Evolutionary conservation across 2,888 invertebrate genomes (phyloP), one percentile per base, ranked within the genome.

Genomic region (Halocaridina rubra): DNA sequence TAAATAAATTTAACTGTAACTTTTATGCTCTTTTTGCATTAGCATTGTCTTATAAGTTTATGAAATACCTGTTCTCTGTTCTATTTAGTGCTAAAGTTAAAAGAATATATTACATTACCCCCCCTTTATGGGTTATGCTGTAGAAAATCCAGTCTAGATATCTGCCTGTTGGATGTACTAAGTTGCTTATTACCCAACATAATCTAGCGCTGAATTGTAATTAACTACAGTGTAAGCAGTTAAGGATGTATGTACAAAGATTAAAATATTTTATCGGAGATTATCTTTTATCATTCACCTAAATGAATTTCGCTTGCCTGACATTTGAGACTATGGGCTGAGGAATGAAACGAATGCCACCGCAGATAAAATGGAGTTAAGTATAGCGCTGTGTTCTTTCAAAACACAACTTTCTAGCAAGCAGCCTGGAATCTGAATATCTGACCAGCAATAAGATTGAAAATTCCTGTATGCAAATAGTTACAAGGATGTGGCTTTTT

Each of bases 161-260:
- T 74, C 72, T 72, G 80, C 59, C 80, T 80, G 74, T 80, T 80
- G 80, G 74, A 80, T 39, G 74, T 77, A 77, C 19, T 59, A 61
- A 57, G 74, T 80, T 39, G 80, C 72, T 61, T 72, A 39, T 80
- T 71, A 74, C 61, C 61, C 72, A 74, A 72, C 61, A 74, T 61
- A 33, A 19, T 32, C 39, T 80, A 80, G 80, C 33, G 61, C 39
- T 80, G 61, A 80, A 80, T 24, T 74, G 74, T 80, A 80, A 80
- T 74, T 80, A n/a, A 80, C 33, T 39, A 64, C 33, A 71, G 24
- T 74, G 72, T 80, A 80, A 80, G 61, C 59, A 61, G 80, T 61
- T 30, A 75, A 74, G 33, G 22, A 33, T 74, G 57, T 71, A 80
- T 80, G 80, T 80, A 80, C 80, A 80, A 80, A 80, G 30, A 32